A percentile compares a stretch with the other conserved stretches of the same genome.
Evolutionary conservation across 23 tunicate genomes (phyloP).

Genomic region (Trididemnum clinides): DNA sequence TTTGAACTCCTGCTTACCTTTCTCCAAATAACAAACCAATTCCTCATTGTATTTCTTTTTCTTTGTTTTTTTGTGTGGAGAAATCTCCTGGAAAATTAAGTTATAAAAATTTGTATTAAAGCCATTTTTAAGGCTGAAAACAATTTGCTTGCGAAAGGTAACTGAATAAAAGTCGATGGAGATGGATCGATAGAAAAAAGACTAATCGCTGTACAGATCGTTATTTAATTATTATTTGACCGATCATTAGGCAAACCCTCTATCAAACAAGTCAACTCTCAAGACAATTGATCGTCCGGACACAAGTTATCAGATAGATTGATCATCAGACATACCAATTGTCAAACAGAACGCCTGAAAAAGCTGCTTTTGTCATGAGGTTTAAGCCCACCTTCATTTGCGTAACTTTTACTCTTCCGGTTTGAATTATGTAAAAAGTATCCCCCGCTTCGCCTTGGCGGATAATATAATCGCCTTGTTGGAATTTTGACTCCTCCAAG

Average conservation of each 20-base stretch:
- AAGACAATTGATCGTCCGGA: no score
- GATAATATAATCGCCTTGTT: slow-evolving; percentile 71
- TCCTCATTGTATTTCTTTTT: slow-evolving; percentile 25
- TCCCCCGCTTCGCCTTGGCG: slow-evolving; percentile 94
- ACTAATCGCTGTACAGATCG: no score
- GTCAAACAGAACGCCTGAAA: no score
- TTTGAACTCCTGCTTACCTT: slow-evolving; percentile 23
- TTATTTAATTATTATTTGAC: no score
- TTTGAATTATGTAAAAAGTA: slow-evolving; percentile 81
- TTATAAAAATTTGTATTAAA: not conserved
- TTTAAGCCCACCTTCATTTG: slow-evolving; percentile 43
- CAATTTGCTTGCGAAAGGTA: not conserved
- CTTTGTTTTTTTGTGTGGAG: not conserved
- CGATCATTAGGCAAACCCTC: no score
- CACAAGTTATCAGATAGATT: no score
- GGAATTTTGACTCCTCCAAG: slow-evolving; percentile 67
- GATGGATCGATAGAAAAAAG: no score
- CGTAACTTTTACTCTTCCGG: slow-evolving; percentile 88
- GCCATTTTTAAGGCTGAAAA: not conserved
- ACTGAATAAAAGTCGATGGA: no score
- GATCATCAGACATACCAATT: no score
- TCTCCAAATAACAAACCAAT: slow-evolving; percentile 40
- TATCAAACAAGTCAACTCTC: no score
- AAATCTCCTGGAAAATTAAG: not conserved
- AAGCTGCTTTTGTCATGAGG: not conserved